Base-by-base conservation (phyloP, 2,113 vertebrate species). In the Malurus melanocephalus region DNA sequence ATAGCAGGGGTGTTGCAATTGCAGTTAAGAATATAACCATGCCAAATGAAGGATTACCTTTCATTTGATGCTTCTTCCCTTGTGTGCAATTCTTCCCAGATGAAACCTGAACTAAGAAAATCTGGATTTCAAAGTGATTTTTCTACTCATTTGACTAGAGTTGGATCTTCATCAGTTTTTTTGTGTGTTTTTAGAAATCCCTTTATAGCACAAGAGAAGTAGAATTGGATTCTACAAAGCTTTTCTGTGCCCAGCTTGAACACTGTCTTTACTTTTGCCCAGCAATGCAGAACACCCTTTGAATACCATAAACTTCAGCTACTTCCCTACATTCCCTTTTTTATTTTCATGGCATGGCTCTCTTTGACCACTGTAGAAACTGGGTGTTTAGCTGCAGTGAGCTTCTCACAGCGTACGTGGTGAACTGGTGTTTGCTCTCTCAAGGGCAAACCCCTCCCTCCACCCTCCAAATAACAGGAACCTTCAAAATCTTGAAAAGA, bases 11-110 rank as follows among this genome's bases (percentile, higher is more conserved):
- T 88, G 80, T 91, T 89, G 85, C 80, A 88, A 72, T 38, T 72
- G 82, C 80, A 89, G 65, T 75, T 88, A 91, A 80, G 80, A 78
- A 93, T 72, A 80, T 80, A 89, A 88, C 80, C 49, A 56, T 78
- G 80, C 75, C 88, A 89, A 92, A 94, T 84, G 80, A 94, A 89
- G 76, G 83, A 93, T 89, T 91, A 80, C 65, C 38, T 75, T 89
- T 46, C 69, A 74, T 85, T 75, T 91, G 76, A 86, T 75, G 80
- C 73, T 91, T 75, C 77, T 88, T 90, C 90, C 69, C 90, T 69
- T 59, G 77, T 51, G 80, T 79, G 62, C 61, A 93, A 33, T 86
- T 89, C 57, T 86, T 86, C 51, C n/a, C 73, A 89, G 38, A 83
- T 86, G 57, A 95, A 93, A 72, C 12, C 13, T 40, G 46, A 91